Base-by-base conservation (phyloP, 2,888 invertebrate species). In the Chesias legatella region DNA sequence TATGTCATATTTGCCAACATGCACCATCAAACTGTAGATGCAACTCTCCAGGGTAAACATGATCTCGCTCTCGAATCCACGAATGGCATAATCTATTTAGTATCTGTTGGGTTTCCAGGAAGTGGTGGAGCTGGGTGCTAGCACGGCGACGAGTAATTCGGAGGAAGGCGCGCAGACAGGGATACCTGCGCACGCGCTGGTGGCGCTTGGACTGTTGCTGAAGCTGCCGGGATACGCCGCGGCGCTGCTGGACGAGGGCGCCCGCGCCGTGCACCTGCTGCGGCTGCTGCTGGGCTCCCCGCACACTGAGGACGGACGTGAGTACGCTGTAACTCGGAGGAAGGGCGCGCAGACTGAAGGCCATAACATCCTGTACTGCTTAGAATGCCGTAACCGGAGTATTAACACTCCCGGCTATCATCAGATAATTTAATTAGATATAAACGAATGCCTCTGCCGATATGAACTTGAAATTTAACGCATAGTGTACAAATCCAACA, bases 141-240 rank as follows among this genome's bases (percentile, higher is more conserved):
- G 58, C 39, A 50, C 51, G 31, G 60, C 48, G 39, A 56, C 54
- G 23, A 53, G 75, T n/a, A 90, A 90, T 30, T 59, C 52, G 11
- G 91, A 48, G 22, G 63, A 63, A n/a, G 70, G 69, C 1, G 63
- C 61, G 0, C 85, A 79, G 10, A 80, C 76, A 41, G 79, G 78
- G 11, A 93, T 95, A 39, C 97, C 98, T 4, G 94, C 96, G 36
- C 98, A 98, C 83, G 96, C 97, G 29, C 90, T 98, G 51, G 94
- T 96, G 1, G 97, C 97, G 7, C 95, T 98, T 69, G 96, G 96
- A 0, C 83, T 98, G 43, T 95, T 98, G 73, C 89, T 98, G 10
- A 91, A 96, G 56, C 84, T 98, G 59, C 96, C 97, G 0, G 95
- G 96, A 1, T 98, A 97, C 73, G 97, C 97, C 0, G 96, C 95